Evolutionary conservation across 2,888 invertebrate genomes (phyloP).

Genomic region (Sarcophaga carnaria): DNA sequence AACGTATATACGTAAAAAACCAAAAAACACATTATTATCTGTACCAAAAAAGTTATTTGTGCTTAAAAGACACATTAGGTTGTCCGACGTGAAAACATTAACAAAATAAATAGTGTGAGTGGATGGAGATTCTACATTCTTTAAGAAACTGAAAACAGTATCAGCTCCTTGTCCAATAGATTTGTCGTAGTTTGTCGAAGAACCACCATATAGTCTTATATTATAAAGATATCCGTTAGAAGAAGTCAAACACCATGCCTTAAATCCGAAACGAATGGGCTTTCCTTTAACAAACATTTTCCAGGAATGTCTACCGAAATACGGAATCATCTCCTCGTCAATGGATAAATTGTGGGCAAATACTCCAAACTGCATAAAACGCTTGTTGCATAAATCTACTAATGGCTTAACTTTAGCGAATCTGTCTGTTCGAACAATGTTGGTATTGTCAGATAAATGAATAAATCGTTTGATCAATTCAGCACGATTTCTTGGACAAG

Average conservation of each 20-base stretch:
- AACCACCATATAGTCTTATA: conserved; percentile 38
- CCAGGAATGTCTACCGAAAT: no score
- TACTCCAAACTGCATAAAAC: no score
- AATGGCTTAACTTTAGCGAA: no score
- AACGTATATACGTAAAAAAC: no score
- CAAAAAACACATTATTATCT: conserved; percentile 35
- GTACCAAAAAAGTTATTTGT: conserved; percentile 44
- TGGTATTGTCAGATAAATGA: no score
- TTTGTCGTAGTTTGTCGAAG: conserved; percentile 33
- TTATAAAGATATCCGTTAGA: conserved; percentile 27
- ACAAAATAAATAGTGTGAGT: conserved; percentile 15
- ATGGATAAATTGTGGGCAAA: no score
- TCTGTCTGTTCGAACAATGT: no score
- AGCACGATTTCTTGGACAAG: no score
- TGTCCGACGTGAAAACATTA: conserved; percentile 46
- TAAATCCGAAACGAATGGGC: conserved; percentile 22
- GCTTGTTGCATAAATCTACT: no score
- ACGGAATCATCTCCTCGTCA: no score
- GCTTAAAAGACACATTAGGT: conserved; percentile 41
- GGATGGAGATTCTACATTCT: background rate
- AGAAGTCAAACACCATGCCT: conserved; percentile 39
- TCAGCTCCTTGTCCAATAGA: conserved; percentile 29
- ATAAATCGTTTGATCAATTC: no score
- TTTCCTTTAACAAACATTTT: background rate
- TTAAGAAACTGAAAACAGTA: conserved; percentile 28